Conservation (phyloP, 2,888 invertebrate species). For the Iphiclides podalirius region DNA sequence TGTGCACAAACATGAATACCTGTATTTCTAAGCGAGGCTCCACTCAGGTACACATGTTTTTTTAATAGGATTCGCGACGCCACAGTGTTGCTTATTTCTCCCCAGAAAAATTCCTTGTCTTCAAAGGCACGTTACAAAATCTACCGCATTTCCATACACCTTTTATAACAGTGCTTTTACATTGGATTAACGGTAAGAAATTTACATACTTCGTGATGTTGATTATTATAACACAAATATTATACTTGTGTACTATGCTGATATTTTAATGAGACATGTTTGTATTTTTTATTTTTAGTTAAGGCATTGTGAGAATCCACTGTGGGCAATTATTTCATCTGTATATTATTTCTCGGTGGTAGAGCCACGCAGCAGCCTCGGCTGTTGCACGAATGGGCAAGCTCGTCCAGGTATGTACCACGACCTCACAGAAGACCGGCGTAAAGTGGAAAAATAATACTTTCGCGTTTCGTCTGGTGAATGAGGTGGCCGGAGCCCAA, state of each 20-base stretch:
- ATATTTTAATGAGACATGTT: neutral
- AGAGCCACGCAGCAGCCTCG: too few relatives aligned
- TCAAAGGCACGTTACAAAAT: slow-evolving; percentile 57
- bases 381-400: too few relatives aligned
- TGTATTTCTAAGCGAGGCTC: neutral
- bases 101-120: slow-evolving; percentile 56
- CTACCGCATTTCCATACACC: slow-evolving; percentile 37
- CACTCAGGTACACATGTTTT: slow-evolving; percentile 12
- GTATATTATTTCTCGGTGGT: too few relatives aligned
- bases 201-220: slow-evolving; percentile 4
- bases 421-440: too few relatives aligned
- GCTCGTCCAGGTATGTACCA: too few relatives aligned
- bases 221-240: neutral
- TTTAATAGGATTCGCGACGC: slow-evolving; percentile 15
- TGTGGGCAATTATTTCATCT: too few relatives aligned
- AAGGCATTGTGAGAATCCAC: too few relatives aligned
- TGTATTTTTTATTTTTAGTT: neutral
- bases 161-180: slow-evolving; percentile 34
- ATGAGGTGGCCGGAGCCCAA: too few relatives aligned
- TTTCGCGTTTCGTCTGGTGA: too few relatives aligned
- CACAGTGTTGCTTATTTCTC: slow-evolving; percentile 53
- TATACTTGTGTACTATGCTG: neutral
- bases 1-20: too few relatives aligned
- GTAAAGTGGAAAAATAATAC: too few relatives aligned
- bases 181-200: slow-evolving; percentile 32